A percentile compares a stretch with the other conserved stretches of the same genome.
Evolutionary conservation across 92 coral and sea anemone genomes (phyloP).

Genomic region (Porites divaricata): DNA sequence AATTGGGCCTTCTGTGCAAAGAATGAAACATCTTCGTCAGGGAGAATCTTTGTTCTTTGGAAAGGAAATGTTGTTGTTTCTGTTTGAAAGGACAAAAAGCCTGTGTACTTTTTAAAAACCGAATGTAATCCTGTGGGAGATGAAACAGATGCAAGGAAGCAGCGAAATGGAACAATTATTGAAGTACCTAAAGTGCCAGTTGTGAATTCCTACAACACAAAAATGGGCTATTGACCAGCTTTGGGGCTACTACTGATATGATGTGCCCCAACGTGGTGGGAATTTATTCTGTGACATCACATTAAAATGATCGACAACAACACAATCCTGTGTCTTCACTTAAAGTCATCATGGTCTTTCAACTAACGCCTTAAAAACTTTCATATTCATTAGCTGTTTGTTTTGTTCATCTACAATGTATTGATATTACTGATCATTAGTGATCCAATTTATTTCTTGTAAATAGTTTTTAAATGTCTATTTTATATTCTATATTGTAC

Average conservation of each 20-base stretch:
- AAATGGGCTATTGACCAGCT: constrained; percentile 58
- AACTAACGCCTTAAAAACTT: too few relatives aligned
- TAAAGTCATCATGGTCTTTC: too few relatives aligned
- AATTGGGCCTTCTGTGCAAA: constrained; percentile 3
- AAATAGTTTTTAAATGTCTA: too few relatives aligned
- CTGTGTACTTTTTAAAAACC: constrained; percentile 39
- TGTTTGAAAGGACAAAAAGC: constrained; percentile 63
- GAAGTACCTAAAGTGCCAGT: constrained; percentile 38
- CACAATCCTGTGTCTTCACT: too few relatives aligned
- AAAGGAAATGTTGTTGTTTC: constrained; percentile 43
- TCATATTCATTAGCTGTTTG: too few relatives aligned
- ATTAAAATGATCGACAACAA: too few relatives aligned
- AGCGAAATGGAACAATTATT: constrained; percentile 27
- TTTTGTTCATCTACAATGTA: too few relatives aligned
- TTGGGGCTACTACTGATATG: constrained; percentile 1
- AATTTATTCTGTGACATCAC: too few relatives aligned
- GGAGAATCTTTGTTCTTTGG: constrained; percentile 47
- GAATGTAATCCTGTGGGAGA: constrained; percentile 23
- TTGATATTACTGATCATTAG: too few relatives aligned
- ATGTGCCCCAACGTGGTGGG: too few relatives aligned
- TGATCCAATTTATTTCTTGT: too few relatives aligned
- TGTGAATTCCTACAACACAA: constrained; percentile 42
- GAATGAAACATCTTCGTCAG: background rate
- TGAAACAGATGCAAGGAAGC: constrained; percentile 38
- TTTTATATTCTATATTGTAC: too few relatives aligned